Evolutionary conservation across 2,888 invertebrate genomes (phyloP).

Genomic region (Hypselothyrea guttata): DNA sequence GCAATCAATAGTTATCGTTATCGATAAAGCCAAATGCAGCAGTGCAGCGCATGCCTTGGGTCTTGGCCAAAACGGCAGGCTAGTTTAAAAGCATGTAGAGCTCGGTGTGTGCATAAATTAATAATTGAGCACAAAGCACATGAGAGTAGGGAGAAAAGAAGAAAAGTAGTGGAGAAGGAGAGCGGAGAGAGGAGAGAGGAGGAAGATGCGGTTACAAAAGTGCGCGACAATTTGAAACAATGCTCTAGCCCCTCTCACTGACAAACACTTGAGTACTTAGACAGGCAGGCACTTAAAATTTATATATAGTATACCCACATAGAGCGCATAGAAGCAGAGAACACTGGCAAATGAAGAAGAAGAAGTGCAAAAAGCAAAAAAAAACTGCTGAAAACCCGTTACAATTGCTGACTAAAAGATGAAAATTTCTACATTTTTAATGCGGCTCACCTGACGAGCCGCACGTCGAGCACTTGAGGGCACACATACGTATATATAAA

Average conservation of each 20-base stretch:
- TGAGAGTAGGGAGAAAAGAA: background rate
- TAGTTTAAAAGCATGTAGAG: slow-evolving; percentile 18
- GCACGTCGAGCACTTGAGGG: slow-evolving; percentile 63
- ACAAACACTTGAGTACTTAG: slow-evolving; percentile 67
- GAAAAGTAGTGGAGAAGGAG: background rate
- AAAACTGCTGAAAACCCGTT: slow-evolving; percentile 45
- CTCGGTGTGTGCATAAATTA: slow-evolving; percentile 55
- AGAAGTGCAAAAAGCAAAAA: slow-evolving; percentile 9
- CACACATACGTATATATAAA: slow-evolving; percentile 20
- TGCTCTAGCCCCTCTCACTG: slow-evolving; percentile 13
- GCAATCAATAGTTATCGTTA: slow-evolving; percentile 18
- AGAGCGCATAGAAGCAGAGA: background rate
- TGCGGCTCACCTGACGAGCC: slow-evolving; percentile 77
- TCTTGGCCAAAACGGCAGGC: slow-evolving; percentile 23
- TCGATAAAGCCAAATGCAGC: slow-evolving; percentile 1
- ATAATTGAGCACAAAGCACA: slow-evolving; percentile 53
- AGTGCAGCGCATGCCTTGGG: slow-evolving; percentile 5
- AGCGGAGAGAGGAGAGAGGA: background rate
- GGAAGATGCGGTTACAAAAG: slow-evolving; percentile 47
- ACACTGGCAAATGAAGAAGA: background rate
- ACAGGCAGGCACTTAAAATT: slow-evolving; percentile 70
- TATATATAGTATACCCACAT: slow-evolving; percentile 1
- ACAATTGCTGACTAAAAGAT: slow-evolving; percentile 79
- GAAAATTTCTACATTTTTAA: slow-evolving; percentile 77
- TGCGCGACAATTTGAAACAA: slow-evolving; percentile 65